Percentiles rank a stretch among this genome's conserved stretches.
These are phyloP conservation scores for Drosophila kohkoa DNA, from an alignment of 1,140 invertebrate species.

Conservation along the genomic window DNA sequence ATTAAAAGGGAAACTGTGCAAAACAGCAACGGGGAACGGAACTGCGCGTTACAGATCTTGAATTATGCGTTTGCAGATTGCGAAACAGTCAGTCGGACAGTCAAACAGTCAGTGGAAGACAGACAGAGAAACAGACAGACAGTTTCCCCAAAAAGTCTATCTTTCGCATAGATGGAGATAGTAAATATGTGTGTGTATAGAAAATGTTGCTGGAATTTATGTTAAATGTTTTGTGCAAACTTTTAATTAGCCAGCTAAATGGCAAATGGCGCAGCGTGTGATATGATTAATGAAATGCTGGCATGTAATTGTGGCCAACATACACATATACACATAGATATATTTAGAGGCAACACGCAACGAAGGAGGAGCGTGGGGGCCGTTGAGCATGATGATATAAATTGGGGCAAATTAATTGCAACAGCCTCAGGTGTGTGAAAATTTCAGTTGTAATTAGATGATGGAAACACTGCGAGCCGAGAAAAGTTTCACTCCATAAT, in stretches of 20 bases:
- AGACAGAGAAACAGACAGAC: constrained; percentile 13
- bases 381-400: constrained; percentile 77
- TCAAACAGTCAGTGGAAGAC: constrained; percentile 3
- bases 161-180: constrained; percentile 51
- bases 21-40: constrained; percentile 75
- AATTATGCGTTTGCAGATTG: constrained; percentile 79
- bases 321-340: constrained; percentile 10
- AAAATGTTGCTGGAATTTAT: constrained; percentile 62
- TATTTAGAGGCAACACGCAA: constrained; percentile 40
- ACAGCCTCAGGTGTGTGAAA: constrained; percentile 78
- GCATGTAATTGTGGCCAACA: constrained; percentile 70
- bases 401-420: constrained; percentile 82
- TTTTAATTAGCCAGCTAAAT: constrained; percentile 82
- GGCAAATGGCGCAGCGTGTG: constrained; percentile 74
- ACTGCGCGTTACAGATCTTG: constrained; percentile 78
- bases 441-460: constrained; percentile 78
- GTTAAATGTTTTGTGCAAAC: constrained; percentile 76
- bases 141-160: constrained; percentile 47
- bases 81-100: constrained; percentile 30
- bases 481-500: constrained; percentile 55
- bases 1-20: constrained; percentile 81
- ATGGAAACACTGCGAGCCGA: constrained; percentile 62
- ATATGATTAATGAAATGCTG: constrained; percentile 81
- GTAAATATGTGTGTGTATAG: constrained; percentile 34
- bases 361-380: constrained; percentile 20